Evolutionary conservation across 2,113 vertebrate species (phyloP), one percentile per base, ranked within the genome.

Genomic region (Formicarius rufipectus): DNA sequence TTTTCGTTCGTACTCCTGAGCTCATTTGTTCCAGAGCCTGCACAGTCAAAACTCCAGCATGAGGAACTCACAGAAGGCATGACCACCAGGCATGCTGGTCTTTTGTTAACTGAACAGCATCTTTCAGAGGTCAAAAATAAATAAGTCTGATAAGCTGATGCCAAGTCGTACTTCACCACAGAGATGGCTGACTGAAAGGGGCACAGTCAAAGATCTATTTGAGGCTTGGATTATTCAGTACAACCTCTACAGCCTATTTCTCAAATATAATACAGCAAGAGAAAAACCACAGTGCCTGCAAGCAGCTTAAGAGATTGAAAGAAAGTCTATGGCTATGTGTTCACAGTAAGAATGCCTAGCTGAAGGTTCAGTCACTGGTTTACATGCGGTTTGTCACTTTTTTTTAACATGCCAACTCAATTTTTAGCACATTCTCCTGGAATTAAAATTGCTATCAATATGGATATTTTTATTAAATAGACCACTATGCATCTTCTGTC

Each of bases 111-210:
- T 72, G 14, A 86, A 66, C 6, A 59, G 16, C 39, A 81, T 15
- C 56, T 95, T 81, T 52, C 76, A 89, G 79, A 73, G 52, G 33
- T 67, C 68, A 90, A 67, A 90, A 73, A 44, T 87, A 92, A 88
- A 44, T 9, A 67, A 77, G 37, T 21, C 39, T 50, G 59, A 77
- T 35, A 77, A 83, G 12, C 59, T 90, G 62, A 39, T 50, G 56
- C 64, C 84, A 94, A 84, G 64, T 78, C 69, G 45, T 21, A 59
- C 42, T 50, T 69, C 45, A 39, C 25, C 66, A 63, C 63, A 83
- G 79, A 77, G 18, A 50, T 17, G 20, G 42, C 39, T 77, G 63
- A 59, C 47, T 53, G 15, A 62, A 91, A 74, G n/a, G 4, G 72
- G 24, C 12, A 55, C 86, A 88, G 59, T 47, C 59, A 55, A 87